phyloP scores from a whole-genome alignment of 2,797 vertebrate species.

The Rhodeus uyekii region DNA sequence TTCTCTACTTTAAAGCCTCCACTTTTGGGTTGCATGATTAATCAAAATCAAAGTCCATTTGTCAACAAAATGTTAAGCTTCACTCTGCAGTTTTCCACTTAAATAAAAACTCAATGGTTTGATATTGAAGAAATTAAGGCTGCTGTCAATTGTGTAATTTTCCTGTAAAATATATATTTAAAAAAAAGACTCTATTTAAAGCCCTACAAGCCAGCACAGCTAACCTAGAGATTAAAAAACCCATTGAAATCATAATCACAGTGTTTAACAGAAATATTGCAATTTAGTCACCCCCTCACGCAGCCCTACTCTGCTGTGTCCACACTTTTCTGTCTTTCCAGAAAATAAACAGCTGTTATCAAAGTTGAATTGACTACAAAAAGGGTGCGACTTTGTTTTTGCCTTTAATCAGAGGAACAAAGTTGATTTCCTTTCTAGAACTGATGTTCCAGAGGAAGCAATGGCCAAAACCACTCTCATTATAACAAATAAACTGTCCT shows the following conservation, averaged over 20 bases:
- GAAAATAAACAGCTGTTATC: not conserved
- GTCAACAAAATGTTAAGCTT: not conserved
- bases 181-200: too few species aligned
- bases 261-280: not conserved
- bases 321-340: not conserved
- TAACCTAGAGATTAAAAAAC: not conserved
- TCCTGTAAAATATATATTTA: too few species aligned
- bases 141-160: not conserved
- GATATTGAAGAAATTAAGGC: not conserved
- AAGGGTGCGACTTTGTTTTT: slow-evolving; percentile 11
- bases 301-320: not conserved
- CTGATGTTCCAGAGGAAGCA: not conserved
- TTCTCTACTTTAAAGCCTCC: slow-evolving; percentile 9
- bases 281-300: not conserved
- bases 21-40: not conserved
- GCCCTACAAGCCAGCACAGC: not conserved
- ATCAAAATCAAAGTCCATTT: not conserved
- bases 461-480: not conserved
- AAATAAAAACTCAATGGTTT: not conserved
- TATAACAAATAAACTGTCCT: not conserved
- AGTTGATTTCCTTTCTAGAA: slow-evolving; percentile 6
- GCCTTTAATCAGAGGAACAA: slow-evolving; percentile 1
- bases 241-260: not conserved
- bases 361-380: not conserved
- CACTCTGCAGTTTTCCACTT: too few species aligned